These are phyloP conservation scores for Drosophila meridiana DNA, from an alignment of 2,888 invertebrate species.

Conservation along the genomic window DNA sequence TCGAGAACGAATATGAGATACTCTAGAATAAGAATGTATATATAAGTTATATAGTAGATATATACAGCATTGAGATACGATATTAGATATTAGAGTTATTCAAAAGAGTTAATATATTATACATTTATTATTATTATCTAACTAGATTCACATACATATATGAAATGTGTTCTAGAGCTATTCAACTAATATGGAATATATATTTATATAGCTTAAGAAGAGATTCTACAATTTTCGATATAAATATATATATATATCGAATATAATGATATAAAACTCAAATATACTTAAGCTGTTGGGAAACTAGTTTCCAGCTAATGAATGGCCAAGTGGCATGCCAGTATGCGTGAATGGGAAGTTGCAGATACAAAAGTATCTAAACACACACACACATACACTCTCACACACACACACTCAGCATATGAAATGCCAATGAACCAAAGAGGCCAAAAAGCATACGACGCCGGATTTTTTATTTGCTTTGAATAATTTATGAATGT, in stretches of 20 bases:
- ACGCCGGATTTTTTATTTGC: conserved; percentile 57
- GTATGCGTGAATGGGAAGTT: conserved; percentile 71
- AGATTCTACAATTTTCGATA: background rate
- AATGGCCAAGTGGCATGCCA: conserved; percentile 56
- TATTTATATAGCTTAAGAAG: too few relatives aligned
- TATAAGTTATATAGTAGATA: too few relatives aligned
- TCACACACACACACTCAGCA: conserved; percentile 24
- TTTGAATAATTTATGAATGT: conserved; percentile 76
- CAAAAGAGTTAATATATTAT: too few relatives aligned
- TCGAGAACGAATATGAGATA: background rate
- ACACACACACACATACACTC: conserved; percentile 21
- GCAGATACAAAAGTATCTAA: conserved; percentile 39
- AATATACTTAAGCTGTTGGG: conserved; percentile 22
- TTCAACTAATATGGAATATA: too few relatives aligned
- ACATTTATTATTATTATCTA: too few relatives aligned
- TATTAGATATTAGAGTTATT: too few relatives aligned
- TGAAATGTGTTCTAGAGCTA: too few relatives aligned
- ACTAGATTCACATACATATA: too few relatives aligned
- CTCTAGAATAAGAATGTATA: background rate
- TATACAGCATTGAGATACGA: too few relatives aligned
- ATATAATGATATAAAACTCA: too few relatives aligned
- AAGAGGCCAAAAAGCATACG: conserved; percentile 65
- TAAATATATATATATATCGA: conserved; percentile 3
- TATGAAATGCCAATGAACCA: conserved; percentile 77
- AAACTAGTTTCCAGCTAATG: conserved; percentile 74